Evolutionary conservation across 2,113 vertebrate genomes (phyloP), one percentile per base, ranked within the genome.

Genomic region (Delphinapterus leucas): DNA sequence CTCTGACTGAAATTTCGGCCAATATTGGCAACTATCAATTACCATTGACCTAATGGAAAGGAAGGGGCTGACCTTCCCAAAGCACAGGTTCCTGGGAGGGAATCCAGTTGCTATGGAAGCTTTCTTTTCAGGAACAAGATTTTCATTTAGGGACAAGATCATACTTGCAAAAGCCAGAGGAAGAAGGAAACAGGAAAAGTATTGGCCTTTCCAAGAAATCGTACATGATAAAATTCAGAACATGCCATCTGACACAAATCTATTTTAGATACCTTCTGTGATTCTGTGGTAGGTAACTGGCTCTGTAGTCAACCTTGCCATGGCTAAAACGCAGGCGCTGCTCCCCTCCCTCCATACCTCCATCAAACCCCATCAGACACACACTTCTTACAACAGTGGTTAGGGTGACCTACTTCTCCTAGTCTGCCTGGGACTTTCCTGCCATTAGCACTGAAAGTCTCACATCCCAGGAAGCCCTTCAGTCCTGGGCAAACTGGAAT

Each of bases 131-230:
- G 60, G 20, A 96, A 93, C 26, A 92, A 76, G 44, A 44, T 94
- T 58, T 80, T 58, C 53, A 80, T 25, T 93, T 44, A 90, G 38
- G 23, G 95, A 95, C 18, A 89, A 76, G 41, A 49, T 94, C 73
- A 83, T 79, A 28, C 82, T 96, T 96, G 93, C 36, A 79, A 93
- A 58, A 41, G 31, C 88, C 97, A 96, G 93, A 97, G 41, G 90
- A 95, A 89, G 82, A 85, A 70, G 60, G 85, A 73, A 98, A 82
- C 93, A 84, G 14, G 73, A 88, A 96, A 94, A 90, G 60, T 38
- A 87, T 97, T 76, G 18, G 17, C 3, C 14, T 44, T 38, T 47
- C 82, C 90, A 83, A 74, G 97, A 97, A 97, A 98, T 97, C 38
- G 2, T 91, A 71, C 70, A 44, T 36, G 71, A 86, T 81, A 74